These are phyloP conservation scores for Patiria pectinifera DNA, from an alignment of 53 echinoderm and acorn worm genomes.

Conservation along the genomic window DNA sequence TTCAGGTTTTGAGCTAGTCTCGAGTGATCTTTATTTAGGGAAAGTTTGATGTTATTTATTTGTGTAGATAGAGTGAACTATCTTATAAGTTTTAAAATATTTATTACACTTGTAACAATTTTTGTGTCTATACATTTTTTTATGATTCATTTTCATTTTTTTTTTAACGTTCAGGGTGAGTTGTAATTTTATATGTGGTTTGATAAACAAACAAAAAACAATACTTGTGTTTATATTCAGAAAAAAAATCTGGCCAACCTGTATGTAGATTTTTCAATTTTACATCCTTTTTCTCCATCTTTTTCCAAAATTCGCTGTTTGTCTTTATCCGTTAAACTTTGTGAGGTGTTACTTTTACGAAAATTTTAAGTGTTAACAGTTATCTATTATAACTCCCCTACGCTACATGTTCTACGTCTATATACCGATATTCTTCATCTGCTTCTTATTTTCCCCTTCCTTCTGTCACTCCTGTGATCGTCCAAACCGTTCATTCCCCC, in stretches of 20 bases:
- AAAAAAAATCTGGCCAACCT: slow-evolving; percentile 16
- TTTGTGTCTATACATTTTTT: slow-evolving; percentile 24
- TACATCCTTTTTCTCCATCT: neutral
- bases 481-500: no score
- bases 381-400: neutral
- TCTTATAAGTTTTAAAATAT: neutral
- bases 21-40: neutral
- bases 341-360: neutral
- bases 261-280: slow-evolving; percentile 1
- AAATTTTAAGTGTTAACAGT: neutral
- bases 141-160: neutral
- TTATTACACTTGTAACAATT: neutral
- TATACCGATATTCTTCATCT: neutral
- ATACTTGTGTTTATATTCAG: neutral
- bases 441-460: neutral
- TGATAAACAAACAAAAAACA: neutral
- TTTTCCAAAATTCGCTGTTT: neutral
- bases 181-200: neutral
- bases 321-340: neutral
- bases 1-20: neutral
- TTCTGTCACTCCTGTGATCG: no score
- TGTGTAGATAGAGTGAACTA: neutral
- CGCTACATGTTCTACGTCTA: neutral
- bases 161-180: slow-evolving; percentile 38
- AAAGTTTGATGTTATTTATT: neutral